Percentiles rank a stretch among this genome's conserved stretches.
Conservation (phyloP, 2,113 vertebrate species). For the Notothenia rossii region DNA sequence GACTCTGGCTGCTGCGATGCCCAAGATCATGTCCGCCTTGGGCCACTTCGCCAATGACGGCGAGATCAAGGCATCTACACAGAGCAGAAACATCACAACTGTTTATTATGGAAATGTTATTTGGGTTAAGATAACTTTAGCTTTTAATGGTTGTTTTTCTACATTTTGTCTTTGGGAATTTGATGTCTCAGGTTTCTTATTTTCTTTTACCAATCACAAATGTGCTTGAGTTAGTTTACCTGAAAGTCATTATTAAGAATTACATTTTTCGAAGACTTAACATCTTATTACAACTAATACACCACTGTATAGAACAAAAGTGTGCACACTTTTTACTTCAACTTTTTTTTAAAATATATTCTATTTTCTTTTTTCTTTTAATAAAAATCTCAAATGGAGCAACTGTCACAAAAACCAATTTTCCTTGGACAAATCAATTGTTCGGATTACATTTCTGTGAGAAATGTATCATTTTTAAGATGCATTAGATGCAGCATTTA, state of each 20-base stretch:
- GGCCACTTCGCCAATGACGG: conserved; percentile 96
- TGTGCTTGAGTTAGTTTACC: neutral
- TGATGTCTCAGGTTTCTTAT: neutral
- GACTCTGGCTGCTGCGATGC: conserved; percentile 91
- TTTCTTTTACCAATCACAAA: neutral
- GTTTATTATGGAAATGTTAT: neutral
- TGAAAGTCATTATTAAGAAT: neutral
- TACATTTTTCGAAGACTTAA: too few relatives aligned
- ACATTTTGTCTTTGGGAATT: neutral
- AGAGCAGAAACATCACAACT: neutral
- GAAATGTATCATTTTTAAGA: too few relatives aligned
- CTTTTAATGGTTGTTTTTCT: neutral
- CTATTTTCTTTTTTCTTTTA: too few relatives aligned
- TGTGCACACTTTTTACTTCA: too few relatives aligned
- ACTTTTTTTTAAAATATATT: too few relatives aligned
- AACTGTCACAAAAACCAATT: neutral
- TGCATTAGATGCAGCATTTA: too few relatives aligned
- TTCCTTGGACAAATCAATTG: neutral
- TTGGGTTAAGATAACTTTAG: neutral
- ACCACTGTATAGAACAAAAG: too few relatives aligned
- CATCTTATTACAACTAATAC: too few relatives aligned
- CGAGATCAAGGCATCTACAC: conserved; percentile 92
- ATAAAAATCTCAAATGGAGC: too few relatives aligned
- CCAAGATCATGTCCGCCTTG: conserved; percentile 94
- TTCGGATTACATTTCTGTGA: too few relatives aligned